Conservation (phyloP, 2,113 vertebrate species). For the Carollia perspicillata region DNA sequence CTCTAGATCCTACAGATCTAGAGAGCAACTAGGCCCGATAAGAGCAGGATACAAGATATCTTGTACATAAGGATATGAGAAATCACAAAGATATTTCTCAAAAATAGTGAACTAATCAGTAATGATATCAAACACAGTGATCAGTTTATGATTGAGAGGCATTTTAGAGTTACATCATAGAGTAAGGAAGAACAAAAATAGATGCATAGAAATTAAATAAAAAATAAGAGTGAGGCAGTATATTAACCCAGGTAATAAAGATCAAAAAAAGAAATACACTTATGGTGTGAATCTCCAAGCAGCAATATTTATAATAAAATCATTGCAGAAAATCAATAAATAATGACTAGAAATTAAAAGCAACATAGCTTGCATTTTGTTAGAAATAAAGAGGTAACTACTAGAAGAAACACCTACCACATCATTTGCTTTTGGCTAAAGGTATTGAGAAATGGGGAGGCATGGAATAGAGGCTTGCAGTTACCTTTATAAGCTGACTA, state of each 20-base stretch:
- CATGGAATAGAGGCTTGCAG: not conserved
- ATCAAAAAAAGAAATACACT: not conserved
- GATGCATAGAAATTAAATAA: not conserved
- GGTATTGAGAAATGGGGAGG: not conserved
- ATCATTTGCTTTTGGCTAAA: not conserved
- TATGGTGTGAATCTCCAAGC: not conserved
- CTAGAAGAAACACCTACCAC: not conserved
- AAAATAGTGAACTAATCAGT: not conserved
- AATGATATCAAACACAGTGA: no score
- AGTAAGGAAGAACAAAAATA: not conserved
- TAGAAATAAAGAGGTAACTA: not conserved
- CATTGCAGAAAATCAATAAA: not conserved
- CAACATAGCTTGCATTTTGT: not conserved
- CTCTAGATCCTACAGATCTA: not conserved
- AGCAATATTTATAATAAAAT: conserved; percentile 9
- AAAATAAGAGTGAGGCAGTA: not conserved
- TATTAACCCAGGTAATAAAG: not conserved
- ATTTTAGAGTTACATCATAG: not conserved
- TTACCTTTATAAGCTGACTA: not conserved
- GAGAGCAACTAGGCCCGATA: not conserved
- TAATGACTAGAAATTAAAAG: not conserved
- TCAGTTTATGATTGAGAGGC: not conserved
- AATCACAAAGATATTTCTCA: not conserved
- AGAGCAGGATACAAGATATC: not conserved
- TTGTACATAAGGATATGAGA: not conserved